A percentile compares a stretch with the other conserved stretches of the same genome.
Conservation (phyloP, 2,113 vertebrate genomes). For the Synchiropus splendidus region DNA sequence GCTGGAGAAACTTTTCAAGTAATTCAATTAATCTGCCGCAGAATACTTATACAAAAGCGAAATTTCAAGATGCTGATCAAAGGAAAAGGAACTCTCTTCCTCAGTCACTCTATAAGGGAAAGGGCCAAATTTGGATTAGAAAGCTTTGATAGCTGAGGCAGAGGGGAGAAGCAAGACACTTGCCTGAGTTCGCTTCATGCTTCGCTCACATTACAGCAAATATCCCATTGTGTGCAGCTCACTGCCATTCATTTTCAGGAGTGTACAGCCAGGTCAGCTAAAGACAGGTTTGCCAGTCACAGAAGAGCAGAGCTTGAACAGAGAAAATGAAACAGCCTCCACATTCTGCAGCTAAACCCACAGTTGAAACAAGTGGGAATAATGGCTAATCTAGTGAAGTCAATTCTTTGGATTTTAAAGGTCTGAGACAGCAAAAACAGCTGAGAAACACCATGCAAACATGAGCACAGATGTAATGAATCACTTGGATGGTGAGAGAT, state of each 20-base stretch:
- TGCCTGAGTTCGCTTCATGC: conserved; percentile 37
- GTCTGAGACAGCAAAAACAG: conserved; percentile 18
- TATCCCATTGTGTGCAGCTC: conserved; percentile 37
- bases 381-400: conserved; percentile 15
- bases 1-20: neutral
- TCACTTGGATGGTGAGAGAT: conserved; percentile 35
- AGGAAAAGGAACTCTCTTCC: conserved; percentile 15
- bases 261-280: no score
- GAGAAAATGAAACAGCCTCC: conserved; percentile 21
- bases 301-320: conserved; percentile 17
- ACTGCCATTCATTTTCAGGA: conserved; percentile 37
- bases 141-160: conserved; percentile 27
- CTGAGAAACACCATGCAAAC: conserved; percentile 12
- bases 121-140: conserved; percentile 24
- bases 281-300: conserved; percentile 14
- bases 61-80: conserved; percentile 28
- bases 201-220: conserved; percentile 41
- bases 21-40: no score
- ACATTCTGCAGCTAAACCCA: neutral
- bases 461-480: conserved; percentile 37
- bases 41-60: conserved; percentile 5
- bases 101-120: neutral
- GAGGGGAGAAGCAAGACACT: conserved; percentile 7
- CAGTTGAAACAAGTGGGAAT: conserved; percentile 10
- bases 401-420: conserved; percentile 11